Percentiles rank a stretch among this genome's conserved stretches.
Conservation (phyloP, 2,113 vertebrate genomes). For the Rhodinocichla rosea region DNA sequence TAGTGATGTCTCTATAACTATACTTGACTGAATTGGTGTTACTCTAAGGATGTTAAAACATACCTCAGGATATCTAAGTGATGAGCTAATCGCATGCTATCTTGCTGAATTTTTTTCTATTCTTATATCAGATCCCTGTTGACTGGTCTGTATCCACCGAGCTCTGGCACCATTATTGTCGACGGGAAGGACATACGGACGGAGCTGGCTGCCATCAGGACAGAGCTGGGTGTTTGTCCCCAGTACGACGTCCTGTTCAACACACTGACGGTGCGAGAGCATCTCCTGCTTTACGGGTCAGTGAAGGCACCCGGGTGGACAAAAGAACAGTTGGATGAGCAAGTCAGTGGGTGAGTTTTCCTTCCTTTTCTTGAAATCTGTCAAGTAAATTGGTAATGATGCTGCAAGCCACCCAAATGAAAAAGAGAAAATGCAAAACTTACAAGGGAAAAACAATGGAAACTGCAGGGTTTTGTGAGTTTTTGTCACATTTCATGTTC, state of each 20-base stretch:
- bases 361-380: neutral
- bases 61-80: neutral
- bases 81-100: neutral
- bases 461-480: neutral
- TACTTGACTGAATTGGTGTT: neutral
- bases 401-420: neutral
- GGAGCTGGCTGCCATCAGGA: constrained; percentile 74
- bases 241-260: constrained; percentile 86
- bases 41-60: neutral
- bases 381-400: neutral
- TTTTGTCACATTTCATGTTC: neutral
- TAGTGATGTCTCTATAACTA: neutral
- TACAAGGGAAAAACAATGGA: neutral
- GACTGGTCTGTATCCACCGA: constrained; percentile 82
- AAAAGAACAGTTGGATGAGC: neutral
- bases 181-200: constrained; percentile 81
- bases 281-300: constrained; percentile 84
- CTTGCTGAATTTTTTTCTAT: neutral
- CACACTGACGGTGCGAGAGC: constrained; percentile 81
- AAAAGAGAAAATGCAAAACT: neutral
- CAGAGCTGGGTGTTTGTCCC: constrained; percentile 85
- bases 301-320: constrained; percentile 64
- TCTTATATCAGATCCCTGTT: constrained; percentile 85
- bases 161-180: constrained; percentile 82
- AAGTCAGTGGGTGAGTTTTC: constrained; percentile 51